Evolutionary conservation across 2,888 invertebrate genomes (phyloP), one percentile per base, ranked within the genome.

Genomic region (Helicoverpa assulta): DNA sequence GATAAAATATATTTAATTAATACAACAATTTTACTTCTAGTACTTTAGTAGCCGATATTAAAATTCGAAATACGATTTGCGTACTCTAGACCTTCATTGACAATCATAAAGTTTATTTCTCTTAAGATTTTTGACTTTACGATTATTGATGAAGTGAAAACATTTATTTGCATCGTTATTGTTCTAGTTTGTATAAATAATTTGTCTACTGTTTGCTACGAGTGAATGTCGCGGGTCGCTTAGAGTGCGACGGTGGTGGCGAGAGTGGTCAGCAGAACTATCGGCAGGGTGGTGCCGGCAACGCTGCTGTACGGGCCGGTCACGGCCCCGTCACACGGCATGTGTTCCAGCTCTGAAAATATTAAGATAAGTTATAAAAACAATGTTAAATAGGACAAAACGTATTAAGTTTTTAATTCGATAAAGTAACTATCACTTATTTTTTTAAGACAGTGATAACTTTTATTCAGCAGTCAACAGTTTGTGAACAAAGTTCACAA

Each of bases 271-370:
- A 95, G 89, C 58, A 95, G 82, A 51, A 94, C 86, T 55, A 95
- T 85, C 0, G 95, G 95, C 19, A 95, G 84, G 10, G 92, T 92
- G 0, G 95, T 94, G 18, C 94, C 94, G 0, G 95, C 95, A 0
- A 95, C 93, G 79, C 95, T 96, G 86, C 96, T 96, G 82, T 95
- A 95, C 0, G 95, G 95, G 0, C 95, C 95, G 0, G 96, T 96
- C 5, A 96, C 95, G 2, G 96, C 96, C 5, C 96, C 93, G 65
- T 96, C 96, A 72, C 96, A 96, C 5, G 96, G 95, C 12, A 92
- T 94, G 62, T 92, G 94, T 78, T 95, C 95, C 86, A 95, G 73
- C 88, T 94, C 95, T 95, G 92, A 66, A 93, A 93, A 40, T 1
- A 53, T 0, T 6, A 33, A 33, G n/a, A 62, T 19, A 3, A 50